Base-by-base conservation (phyloP, 2,888 invertebrate species). In the Ypsolopha sequella region DNA sequence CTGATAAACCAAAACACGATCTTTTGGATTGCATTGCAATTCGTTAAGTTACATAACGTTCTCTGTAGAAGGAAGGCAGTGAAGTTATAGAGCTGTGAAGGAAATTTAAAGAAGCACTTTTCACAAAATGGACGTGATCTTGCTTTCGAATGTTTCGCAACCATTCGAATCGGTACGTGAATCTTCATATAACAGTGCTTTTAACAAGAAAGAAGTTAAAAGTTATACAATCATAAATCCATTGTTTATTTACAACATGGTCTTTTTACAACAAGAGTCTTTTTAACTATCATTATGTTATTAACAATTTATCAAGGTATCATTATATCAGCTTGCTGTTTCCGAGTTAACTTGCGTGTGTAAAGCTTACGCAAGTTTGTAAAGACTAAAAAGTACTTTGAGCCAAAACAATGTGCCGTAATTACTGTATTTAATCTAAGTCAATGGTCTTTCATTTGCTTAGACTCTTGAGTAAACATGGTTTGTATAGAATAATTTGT, bases 81-180 rank as follows among this genome's bases (percentile, higher is more conserved):
- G 43, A 14, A 43, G 43, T 11, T 43, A 8, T 14, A 4, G 24
- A 10, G 13, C 14, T 41, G 43, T 14, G 7, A 9, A 9, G 24
- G 13, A 43, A 11, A 11, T n/a, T 43, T n/a, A 14, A 41, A n/a
- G 43, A 11, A 7, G 43, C 7, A 43, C 24, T 46, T 38, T 39
- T 24, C 46, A 53, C 53, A 53, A 53, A 53, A 53, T 53, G 53
- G 53, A 53, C 46, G 53, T 38, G 24, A 13, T 13, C 33, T 35
- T 13, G 50, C 38, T 24, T 7, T 36, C 36, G 24, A 24, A 24
- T 35, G 38, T 47, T 48, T 48, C 43, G 46, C 45, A 41, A 49
- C 39, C 39, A 41, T 49, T 48, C 50, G 50, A 50, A 38, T 38
- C 38, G 24, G 38, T 43, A 24, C 24, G 13, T 9, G 13, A 14